Percentiles rank a stretch among this genome's conserved stretches.
Evolutionary conservation across 2,113 vertebrate genomes (phyloP).

Genomic region (Thunnus maccoyii): DNA sequence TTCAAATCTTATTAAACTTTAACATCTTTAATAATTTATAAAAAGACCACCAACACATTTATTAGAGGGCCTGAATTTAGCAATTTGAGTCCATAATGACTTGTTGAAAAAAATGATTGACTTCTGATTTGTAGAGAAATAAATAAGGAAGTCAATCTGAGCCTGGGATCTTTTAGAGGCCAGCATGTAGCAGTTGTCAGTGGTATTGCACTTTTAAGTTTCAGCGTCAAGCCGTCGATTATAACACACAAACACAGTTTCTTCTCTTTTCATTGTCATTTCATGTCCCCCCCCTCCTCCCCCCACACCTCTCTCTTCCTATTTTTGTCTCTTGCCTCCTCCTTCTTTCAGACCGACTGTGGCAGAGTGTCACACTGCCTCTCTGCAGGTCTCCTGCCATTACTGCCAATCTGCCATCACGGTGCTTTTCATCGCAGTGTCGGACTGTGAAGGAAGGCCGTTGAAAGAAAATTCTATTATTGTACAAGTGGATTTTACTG

Average conservation of each 20-base stretch:
- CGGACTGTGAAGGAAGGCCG: not conserved
- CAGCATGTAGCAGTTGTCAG: too few relatives aligned
- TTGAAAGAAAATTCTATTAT: constrained; percentile 13
- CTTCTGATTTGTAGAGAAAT: too few relatives aligned
- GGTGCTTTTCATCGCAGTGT: not conserved
- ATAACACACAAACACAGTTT: not conserved
- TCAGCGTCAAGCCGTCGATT: too few relatives aligned
- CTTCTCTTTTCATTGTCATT: not conserved
- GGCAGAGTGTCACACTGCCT: constrained; percentile 16
- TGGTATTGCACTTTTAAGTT: too few relatives aligned
- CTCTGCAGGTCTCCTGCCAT: constrained; percentile 32
- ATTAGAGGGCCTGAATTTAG: too few relatives aligned
- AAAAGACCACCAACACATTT: too few relatives aligned
- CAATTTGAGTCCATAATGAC: too few relatives aligned
- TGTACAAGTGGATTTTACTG: not conserved
- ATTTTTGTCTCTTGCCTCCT: constrained; percentile 36
- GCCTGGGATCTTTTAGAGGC: too few relatives aligned
- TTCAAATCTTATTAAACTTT: too few relatives aligned
- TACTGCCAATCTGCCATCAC: constrained; percentile 31
- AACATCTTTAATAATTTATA: too few relatives aligned
- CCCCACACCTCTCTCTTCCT: not conserved
- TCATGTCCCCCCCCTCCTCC: constrained; percentile 2
- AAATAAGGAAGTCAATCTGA: too few relatives aligned
- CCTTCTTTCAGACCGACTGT: constrained; percentile 6
- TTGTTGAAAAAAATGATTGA: too few relatives aligned